Evolutionary conservation across 2,797 vertebrate species (phyloP), one percentile per base, ranked within the genome.

Genomic region (Chelmon rostratus): DNA sequence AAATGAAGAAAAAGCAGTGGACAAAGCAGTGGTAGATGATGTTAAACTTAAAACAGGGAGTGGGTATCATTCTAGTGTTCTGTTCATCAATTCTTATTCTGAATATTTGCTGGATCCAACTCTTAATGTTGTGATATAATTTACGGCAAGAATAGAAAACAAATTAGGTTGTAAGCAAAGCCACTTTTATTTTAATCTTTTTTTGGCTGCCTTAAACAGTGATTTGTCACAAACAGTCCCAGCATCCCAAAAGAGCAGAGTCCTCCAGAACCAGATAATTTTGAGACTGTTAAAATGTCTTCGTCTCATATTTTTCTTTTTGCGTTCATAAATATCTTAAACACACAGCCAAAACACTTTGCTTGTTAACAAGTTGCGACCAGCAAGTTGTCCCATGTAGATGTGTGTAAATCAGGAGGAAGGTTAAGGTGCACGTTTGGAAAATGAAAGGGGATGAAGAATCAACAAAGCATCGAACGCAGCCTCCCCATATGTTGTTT

Each of bases 1-100:
- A 63, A 58, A 74, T 76, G 80, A 84, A 80, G 75, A 46, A n/a
- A 65, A 78, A 62, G 63, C 59, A 50, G 49, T 50, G 64, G 57
- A 62, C 47, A 72, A 57, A 54, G 69, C 23, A 21, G 50, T 23
- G 0, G 42, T 44, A 15, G 28, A 69, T 73, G 18, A 23, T 63
- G 40, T 61, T n/a, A n/a, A n/a, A n/a, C n/a, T n/a, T n/a, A n/a
- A n/a, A n/a, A n/a, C n/a, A n/a, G n/a, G n/a, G n/a, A n/a, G n/a
- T 28, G 28, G n/a, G 1, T n/a, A 9, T 47, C n/a, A 18, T 53
- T 52, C 5, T 31, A 6, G 19, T 68, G 19, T 46, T 58, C 6
- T 38, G 31, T 42, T 63, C 37, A 40, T 33, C 33, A 25, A n/a
- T 38, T 66, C 16, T 2, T 42, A 23, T 37, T 18, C 25, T 56